These are phyloP conservation scores for Rambutsinella grinnellia DNA, from an alignment of 2,888 invertebrate species.

Conservation along the genomic window DNA sequence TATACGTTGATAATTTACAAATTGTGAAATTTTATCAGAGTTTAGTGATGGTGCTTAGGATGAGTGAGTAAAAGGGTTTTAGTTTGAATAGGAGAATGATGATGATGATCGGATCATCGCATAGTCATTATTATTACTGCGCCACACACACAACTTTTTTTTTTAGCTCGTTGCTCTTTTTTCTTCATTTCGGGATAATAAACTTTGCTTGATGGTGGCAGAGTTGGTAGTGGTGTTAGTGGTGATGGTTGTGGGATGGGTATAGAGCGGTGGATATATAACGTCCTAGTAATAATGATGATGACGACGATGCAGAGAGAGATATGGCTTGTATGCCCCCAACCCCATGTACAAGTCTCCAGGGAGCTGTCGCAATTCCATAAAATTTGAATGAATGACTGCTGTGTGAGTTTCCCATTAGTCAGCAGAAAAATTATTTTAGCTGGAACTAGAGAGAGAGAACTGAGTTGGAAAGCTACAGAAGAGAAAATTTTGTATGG, in stretches of 20 bases:
- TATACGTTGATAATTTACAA: too few relatives aligned
- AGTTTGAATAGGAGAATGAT: constrained; percentile 24
- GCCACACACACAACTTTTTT: constrained; percentile 7
- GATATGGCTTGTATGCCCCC: not conserved
- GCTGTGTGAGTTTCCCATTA: constrained; percentile 44
- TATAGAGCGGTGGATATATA: not conserved
- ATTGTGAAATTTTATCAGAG: too few relatives aligned
- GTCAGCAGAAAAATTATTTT: constrained; percentile 46
- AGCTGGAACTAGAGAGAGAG: too few relatives aligned
- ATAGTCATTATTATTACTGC: constrained; percentile 21
- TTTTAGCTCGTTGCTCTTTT: constrained; percentile 8
- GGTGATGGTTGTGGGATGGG: constrained; percentile 29
- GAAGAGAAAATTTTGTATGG: too few relatives aligned
- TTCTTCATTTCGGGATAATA: constrained; percentile 21
- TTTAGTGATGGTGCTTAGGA: too few relatives aligned
- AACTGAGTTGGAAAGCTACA: too few relatives aligned
- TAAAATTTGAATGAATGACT: constrained; percentile 54
- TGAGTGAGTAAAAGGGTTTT: too few relatives aligned
- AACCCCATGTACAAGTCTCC: constrained; percentile 40
- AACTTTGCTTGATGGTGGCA: constrained; percentile 16
- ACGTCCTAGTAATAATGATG: not conserved
- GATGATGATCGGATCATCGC: too few relatives aligned
- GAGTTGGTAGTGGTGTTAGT: constrained; percentile 21
- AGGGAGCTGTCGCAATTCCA: constrained; percentile 57
- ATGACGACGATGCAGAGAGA: constrained; percentile 21